phyloP scores from a whole-genome alignment of 2,797 vertebrate genomes.

The Muraenolepis orangiensis region DNA sequence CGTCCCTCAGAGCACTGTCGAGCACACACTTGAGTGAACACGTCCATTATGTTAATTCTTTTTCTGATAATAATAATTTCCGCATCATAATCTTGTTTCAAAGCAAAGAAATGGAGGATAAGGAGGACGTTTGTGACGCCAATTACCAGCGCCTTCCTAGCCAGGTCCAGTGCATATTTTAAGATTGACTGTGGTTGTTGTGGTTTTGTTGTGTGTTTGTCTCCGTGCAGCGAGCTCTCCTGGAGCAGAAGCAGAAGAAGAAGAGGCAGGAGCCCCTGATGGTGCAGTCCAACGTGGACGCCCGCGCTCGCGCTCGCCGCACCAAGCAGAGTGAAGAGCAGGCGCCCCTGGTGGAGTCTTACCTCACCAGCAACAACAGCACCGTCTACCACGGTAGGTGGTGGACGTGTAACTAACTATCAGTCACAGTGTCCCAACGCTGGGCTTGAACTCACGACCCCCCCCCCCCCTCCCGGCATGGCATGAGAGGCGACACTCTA shows the following conservation, averaged over 20 bases:
- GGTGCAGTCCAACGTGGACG: slow-evolving; percentile 95
- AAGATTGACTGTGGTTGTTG: slow-evolving; percentile 3
- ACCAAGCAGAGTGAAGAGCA: slow-evolving; percentile 94
- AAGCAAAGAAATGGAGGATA: background rate
- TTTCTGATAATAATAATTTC: background rate
- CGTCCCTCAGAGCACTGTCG: background rate
- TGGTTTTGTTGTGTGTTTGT: slow-evolving; percentile 7
- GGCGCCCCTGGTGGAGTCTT: slow-evolving; percentile 94
- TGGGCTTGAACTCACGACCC: too few species aligned
- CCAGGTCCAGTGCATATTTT: background rate
- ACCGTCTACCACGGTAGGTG: slow-evolving; percentile 92
- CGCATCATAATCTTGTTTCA: background rate
- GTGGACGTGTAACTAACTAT: too few species aligned
- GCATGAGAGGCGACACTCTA: too few species aligned
- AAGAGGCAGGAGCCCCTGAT: slow-evolving; percentile 97
- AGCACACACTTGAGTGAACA: background rate
- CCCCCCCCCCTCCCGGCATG: too few species aligned
- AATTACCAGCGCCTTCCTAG: background rate
- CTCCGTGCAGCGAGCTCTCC: slow-evolving; percentile 80
- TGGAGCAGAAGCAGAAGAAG: slow-evolving; percentile 98
- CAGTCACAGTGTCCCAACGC: too few species aligned
- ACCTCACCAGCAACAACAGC: slow-evolving; percentile 95
- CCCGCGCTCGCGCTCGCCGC: slow-evolving; percentile 84
- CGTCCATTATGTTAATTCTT: background rate
- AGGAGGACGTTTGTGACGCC: background rate